These are phyloP conservation scores for Eonycteris spelaea DNA, from an alignment of 2,113 vertebrate species.

Conservation along the genomic window DNA sequence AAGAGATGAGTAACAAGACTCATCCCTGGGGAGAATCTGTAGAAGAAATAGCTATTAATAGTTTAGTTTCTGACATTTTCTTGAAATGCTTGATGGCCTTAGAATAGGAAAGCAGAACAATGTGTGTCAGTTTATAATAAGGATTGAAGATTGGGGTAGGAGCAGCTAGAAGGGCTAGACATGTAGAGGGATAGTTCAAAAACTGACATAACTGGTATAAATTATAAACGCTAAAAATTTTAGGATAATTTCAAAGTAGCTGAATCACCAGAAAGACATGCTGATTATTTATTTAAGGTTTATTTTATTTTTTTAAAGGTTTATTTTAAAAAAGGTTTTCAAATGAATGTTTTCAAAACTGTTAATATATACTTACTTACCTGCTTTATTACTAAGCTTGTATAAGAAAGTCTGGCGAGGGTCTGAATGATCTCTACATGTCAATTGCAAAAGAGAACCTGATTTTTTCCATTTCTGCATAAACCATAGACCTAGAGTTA, in stretches of 20 bases:
- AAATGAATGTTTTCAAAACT: not conserved
- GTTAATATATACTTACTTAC: conserved; percentile 80
- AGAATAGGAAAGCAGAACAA: not conserved
- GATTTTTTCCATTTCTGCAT: conserved; percentile 99
- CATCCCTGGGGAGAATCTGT: not conserved
- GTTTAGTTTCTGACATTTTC: not conserved
- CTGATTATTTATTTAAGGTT: not conserved
- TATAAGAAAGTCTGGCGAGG: conserved; percentile 98
- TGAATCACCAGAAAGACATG: not conserved
- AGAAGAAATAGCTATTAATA: conserved; percentile 11
- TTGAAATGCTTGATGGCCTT: not conserved
- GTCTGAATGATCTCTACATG: conserved; percentile 97
- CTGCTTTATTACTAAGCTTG: conserved; percentile 98
- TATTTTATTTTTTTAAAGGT: not conserved
- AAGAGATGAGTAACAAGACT: not conserved
- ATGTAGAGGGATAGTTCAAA: not conserved
- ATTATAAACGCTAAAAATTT: not conserved
- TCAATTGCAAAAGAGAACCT: conserved; percentile 95
- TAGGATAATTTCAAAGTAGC: not conserved
- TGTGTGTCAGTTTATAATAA: not conserved
- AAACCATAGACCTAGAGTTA: conserved; percentile 95
- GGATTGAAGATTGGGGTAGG: not conserved
- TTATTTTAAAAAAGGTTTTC: not conserved
- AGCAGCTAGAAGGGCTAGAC: not conserved
- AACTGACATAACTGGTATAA: not conserved